A percentile compares a stretch with the other conserved stretches of the same genome.
Conservation (phyloP, 92 coral and sea anemone genomes). For the Plumapathes pennacea region DNA sequence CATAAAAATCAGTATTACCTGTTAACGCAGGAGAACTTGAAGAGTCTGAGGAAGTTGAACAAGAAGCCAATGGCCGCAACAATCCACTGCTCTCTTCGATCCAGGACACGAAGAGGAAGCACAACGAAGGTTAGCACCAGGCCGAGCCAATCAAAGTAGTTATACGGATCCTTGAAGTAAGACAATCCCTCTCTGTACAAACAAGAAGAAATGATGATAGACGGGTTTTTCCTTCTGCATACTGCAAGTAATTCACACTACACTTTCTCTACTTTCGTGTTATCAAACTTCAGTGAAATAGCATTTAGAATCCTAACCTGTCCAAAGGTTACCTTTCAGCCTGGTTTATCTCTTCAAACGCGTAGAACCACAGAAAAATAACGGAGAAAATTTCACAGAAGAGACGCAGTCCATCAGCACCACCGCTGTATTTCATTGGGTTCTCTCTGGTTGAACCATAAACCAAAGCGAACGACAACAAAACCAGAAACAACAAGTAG, state of each 20-base stretch:
- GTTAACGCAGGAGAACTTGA: conserved; percentile 85
- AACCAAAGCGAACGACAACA: conserved; percentile 80
- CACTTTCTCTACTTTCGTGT: background rate
- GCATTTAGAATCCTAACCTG: background rate
- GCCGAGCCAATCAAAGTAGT: conserved; percentile 88
- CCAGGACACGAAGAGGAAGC: conserved; percentile 74
- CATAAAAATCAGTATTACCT: too few relatives aligned
- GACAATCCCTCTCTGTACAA: conserved; percentile 55
- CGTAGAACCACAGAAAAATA: conserved; percentile 64
- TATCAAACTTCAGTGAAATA: background rate
- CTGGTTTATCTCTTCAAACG: conserved; percentile 66
- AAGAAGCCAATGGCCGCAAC: conserved; percentile 78
- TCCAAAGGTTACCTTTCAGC: conserved; percentile 62
- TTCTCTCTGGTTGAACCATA: conserved; percentile 68
- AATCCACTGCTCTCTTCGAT: conserved; percentile 68
- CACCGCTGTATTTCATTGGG: conserved; percentile 70
- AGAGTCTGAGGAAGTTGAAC: conserved; percentile 80
- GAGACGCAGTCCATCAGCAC: conserved; percentile 74
- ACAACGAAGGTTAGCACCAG: conserved; percentile 69
- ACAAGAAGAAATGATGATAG: background rate
- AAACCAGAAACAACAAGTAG: conserved; percentile 60
- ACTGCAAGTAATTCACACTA: background rate
- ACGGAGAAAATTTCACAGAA: conserved; percentile 77
- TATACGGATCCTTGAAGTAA: conserved; percentile 74
- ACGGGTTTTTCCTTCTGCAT: background rate